phyloP scores from a whole-genome alignment of 2,888 invertebrate genomes.

The Pseudoips prasinana region DNA sequence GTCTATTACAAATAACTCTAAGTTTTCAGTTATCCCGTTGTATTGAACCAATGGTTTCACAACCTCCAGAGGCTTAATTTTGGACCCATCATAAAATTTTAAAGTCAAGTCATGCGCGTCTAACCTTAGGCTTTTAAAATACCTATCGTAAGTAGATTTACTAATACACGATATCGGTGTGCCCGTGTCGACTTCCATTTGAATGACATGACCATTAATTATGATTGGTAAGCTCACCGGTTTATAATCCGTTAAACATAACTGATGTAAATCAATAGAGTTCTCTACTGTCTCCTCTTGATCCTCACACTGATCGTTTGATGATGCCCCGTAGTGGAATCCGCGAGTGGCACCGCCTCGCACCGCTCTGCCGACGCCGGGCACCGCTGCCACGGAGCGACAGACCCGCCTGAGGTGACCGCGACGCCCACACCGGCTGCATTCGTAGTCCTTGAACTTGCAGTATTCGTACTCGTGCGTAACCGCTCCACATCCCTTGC shows the following conservation, averaged over 20 bases:
- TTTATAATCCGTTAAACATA: conserved; percentile 14
- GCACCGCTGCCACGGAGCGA: background rate
- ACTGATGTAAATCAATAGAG: conserved; percentile 8
- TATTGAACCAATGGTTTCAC: conserved; percentile 12
- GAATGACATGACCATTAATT: conserved; percentile 11
- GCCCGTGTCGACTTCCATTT: conserved; percentile 30
- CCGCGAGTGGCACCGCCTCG: background rate
- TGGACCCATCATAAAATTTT: conserved; percentile 21
- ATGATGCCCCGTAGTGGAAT: no score
- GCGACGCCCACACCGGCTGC: background rate
- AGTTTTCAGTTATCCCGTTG: conserved; percentile 1
- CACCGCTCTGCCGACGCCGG: background rate
- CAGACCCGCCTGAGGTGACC: background rate
- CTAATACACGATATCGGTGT: conserved; percentile 27
- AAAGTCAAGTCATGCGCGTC: conserved; percentile 1
- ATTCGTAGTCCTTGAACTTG: background rate
- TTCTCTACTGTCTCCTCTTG: background rate
- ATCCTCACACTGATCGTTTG: no score
- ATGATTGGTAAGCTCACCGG: conserved; percentile 14
- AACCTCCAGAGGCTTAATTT: conserved; percentile 18
- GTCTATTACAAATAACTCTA: conserved; percentile 26
- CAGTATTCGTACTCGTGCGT: background rate
- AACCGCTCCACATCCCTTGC: background rate
- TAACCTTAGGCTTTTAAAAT: no score
- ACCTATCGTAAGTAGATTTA: conserved; percentile 8